Conservation (phyloP, 2,113 vertebrate genomes). For the Myrmecobius fasciatus region DNA sequence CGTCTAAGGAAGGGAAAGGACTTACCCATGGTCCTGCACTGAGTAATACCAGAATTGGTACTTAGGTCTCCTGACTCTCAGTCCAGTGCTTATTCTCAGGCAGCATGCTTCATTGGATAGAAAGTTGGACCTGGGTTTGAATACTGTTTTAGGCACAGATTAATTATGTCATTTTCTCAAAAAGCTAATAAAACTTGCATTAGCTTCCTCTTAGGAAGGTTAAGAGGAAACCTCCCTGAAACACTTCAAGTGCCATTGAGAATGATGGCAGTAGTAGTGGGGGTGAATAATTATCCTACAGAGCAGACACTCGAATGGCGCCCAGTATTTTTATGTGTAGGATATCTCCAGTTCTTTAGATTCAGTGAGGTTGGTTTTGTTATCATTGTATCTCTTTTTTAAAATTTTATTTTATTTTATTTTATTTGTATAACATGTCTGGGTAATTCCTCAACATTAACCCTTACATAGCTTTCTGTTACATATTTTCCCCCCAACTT, state of each 20-base stretch:
- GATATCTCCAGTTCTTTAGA: neutral
- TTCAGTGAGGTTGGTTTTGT: too few relatives aligned
- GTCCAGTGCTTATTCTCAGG: neutral
- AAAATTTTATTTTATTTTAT: too few relatives aligned
- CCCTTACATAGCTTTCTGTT: too few relatives aligned
- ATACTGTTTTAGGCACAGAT: neutral
- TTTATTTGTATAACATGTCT: too few relatives aligned
- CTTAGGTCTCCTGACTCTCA: neutral
- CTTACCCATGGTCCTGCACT: neutral
- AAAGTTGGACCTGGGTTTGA: neutral
- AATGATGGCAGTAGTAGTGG: neutral
- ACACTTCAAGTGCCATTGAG: neutral
- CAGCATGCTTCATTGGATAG: neutral
- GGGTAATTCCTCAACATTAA: too few relatives aligned
- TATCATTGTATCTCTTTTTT: too few relatives aligned
- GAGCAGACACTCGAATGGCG: neutral
- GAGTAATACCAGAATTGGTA: neutral
- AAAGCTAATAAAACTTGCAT: neutral
- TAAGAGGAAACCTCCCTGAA: neutral
- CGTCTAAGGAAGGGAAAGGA: neutral
- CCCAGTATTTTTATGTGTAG: neutral
- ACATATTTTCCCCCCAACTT: too few relatives aligned
- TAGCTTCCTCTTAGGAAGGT: neutral
- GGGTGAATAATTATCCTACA: neutral
- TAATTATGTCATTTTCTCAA: neutral